Conservation (phyloP, 2,797 vertebrate species). For the Amblyopsis hoosieri region DNA sequence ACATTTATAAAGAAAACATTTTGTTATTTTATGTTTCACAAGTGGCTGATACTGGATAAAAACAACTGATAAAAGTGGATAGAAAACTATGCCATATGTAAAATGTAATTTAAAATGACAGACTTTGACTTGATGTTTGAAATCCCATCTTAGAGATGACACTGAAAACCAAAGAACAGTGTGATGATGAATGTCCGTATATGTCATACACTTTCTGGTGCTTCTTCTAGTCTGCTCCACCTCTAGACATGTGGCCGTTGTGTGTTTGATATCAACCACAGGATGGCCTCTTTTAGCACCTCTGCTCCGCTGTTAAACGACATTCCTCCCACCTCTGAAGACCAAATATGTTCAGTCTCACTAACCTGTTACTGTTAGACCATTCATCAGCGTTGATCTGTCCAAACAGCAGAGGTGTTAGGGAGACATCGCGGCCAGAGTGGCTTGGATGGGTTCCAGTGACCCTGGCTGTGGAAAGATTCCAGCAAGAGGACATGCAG, state of each 20-base stretch:
- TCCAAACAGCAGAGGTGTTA: conserved; percentile 76
- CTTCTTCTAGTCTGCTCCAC: conserved; percentile 27
- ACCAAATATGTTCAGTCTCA: conserved; percentile 72
- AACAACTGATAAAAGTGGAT: too few species aligned
- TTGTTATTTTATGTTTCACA: too few species aligned
- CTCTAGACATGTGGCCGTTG: conserved; percentile 26
- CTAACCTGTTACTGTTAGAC: conserved; percentile 63
- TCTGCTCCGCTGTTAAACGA: conserved; percentile 70
- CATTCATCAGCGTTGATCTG: conserved; percentile 70
- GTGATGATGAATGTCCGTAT: neutral
- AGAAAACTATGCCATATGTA: too few species aligned
- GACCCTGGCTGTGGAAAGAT: conserved; percentile 28
- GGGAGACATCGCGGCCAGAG: conserved; percentile 57
- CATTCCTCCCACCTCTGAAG: conserved; percentile 73
- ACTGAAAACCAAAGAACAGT: neutral
- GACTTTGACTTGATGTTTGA: too few species aligned
- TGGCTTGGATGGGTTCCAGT: conserved; percentile 47
- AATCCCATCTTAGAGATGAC: too few species aligned
- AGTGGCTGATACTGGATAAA: too few species aligned
- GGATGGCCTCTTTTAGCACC: conserved; percentile 52
- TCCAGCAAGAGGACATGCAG: conserved; percentile 28
- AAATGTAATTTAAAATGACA: too few species aligned
- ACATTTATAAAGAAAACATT: too few species aligned
- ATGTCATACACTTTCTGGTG: conserved; percentile 36
- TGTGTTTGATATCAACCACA: conserved; percentile 45